Evolutionary conservation across 2,888 invertebrate genomes (phyloP).

Genomic region (Drosophila antonietae): DNA sequence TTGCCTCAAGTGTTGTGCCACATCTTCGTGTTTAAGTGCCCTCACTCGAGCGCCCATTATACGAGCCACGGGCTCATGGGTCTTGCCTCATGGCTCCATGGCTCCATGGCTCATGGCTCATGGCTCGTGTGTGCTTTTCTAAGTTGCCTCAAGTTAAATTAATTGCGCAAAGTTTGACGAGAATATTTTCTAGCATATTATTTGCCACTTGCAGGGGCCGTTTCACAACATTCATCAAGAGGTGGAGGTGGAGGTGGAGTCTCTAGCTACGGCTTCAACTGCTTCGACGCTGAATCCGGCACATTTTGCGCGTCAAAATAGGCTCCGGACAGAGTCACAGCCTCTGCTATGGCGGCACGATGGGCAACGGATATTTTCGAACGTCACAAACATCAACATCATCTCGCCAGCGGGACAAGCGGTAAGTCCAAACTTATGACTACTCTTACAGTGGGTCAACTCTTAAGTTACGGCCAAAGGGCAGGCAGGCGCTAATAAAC

Average conservation of each 20-base stretch:
- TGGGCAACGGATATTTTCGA: conserved; percentile 85
- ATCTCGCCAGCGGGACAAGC: conserved; percentile 85
- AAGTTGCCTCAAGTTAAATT: conserved; percentile 27
- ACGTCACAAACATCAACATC: conserved; percentile 83
- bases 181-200: conserved; percentile 47
- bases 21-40: conserved; percentile 14
- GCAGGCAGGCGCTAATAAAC: conserved; percentile 47
- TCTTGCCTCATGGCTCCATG: background rate
- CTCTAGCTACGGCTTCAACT: conserved; percentile 10
- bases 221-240: conserved; percentile 5
- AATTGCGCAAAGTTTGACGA: conserved; percentile 44
- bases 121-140: conserved; percentile 9
- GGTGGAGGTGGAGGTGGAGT: background rate
- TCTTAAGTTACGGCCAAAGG: conserved; percentile 20
- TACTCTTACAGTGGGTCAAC: conserved; percentile 7
- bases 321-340: conserved; percentile 86
- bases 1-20: conserved; percentile 42
- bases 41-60: conserved; percentile 48
- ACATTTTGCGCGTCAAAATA: conserved; percentile 85
- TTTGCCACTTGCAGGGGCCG: conserved; percentile 59
- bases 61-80: conserved; percentile 16
- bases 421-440: conserved; percentile 82
- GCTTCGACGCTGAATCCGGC: conserved; percentile 56
- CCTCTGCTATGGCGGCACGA: conserved; percentile 85
- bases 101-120: conserved; percentile 2